Conservation (phyloP, 1,140 invertebrate genomes). For the Euschistus heros region DNA sequence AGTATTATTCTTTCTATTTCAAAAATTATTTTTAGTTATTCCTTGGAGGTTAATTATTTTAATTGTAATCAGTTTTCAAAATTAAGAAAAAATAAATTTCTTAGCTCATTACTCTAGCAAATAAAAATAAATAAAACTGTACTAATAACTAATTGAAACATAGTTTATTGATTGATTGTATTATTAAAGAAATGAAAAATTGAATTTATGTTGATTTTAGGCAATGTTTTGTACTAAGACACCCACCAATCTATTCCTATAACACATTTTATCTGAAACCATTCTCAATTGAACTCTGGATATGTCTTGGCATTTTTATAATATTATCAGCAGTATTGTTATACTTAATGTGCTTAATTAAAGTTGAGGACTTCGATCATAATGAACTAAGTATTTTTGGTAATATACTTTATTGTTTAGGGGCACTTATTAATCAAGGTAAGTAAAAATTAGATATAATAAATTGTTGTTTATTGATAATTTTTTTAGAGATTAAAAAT, state of each 20-base stretch:
- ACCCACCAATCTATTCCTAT: neutral
- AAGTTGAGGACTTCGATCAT: neutral
- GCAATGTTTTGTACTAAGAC: neutral
- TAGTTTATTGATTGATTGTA: too few relatives aligned
- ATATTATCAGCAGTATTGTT: neutral
- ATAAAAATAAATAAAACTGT: too few relatives aligned
- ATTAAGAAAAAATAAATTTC: too few relatives aligned
- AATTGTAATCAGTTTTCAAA: too few relatives aligned
- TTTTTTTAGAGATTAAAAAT: neutral
- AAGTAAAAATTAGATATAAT: neutral
- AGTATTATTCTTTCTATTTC: too few relatives aligned
- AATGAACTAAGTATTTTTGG: neutral
- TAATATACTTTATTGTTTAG: neutral
- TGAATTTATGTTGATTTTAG: neutral
- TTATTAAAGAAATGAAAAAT: too few relatives aligned
- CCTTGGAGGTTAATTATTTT: too few relatives aligned
- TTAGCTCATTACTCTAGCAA: too few relatives aligned
- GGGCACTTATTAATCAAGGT: slow-evolving; percentile 1
- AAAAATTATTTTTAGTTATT: too few relatives aligned
- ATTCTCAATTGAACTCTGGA: neutral
- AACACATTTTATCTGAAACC: neutral
- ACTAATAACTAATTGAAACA: too few relatives aligned
- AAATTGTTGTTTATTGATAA: neutral
- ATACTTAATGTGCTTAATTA: neutral
- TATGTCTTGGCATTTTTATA: neutral